Conservation (phyloP, 2,888 invertebrate genomes). For the Lithosia quadra region DNA sequence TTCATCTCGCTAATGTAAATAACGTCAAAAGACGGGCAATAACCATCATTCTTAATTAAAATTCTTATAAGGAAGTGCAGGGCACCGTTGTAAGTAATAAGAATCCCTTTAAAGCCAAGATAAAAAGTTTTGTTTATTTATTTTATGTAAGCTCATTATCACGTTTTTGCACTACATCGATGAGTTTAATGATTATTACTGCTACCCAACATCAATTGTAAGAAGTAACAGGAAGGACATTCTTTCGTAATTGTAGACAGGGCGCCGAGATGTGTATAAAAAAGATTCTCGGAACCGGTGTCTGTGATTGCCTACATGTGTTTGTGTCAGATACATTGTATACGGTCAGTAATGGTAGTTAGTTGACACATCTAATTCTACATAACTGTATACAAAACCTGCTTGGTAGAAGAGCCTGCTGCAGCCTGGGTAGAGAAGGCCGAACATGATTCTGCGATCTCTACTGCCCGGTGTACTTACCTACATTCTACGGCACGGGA, state of each 20-base stretch:
- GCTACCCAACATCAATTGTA: slow-evolving; percentile 26
- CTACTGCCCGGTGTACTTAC: too few relatives aligned
- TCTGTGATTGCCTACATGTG: slow-evolving; percentile 30
- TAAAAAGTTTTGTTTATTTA: neutral
- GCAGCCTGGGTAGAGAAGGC: too few relatives aligned
- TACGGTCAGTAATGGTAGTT: neutral
- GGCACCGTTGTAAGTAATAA: slow-evolving; percentile 5
- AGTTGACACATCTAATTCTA: neutral
- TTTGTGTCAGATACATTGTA: slow-evolving; percentile 18
- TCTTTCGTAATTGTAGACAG: slow-evolving; percentile 25
- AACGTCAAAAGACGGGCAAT: neutral
- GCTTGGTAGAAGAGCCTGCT: too few relatives aligned
- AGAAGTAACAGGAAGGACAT: slow-evolving; percentile 28
- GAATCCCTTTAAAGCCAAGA: neutral
- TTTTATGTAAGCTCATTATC: slow-evolving; percentile 5
- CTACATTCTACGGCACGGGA: too few relatives aligned
- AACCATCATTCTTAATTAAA: slow-evolving; percentile 13
- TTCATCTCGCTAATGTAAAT: neutral
- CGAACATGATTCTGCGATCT: too few relatives aligned
- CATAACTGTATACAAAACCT: too few relatives aligned
- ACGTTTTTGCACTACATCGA: slow-evolving; percentile 16
- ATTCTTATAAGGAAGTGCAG: slow-evolving; percentile 7
- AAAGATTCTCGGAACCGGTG: slow-evolving; percentile 38
- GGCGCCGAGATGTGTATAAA: slow-evolving; percentile 30
- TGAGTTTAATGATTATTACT: slow-evolving; percentile 22